These are phyloP conservation scores for Agriopis marginaria DNA, from an alignment of 2,888 invertebrate genomes.

Conservation along the genomic window DNA sequence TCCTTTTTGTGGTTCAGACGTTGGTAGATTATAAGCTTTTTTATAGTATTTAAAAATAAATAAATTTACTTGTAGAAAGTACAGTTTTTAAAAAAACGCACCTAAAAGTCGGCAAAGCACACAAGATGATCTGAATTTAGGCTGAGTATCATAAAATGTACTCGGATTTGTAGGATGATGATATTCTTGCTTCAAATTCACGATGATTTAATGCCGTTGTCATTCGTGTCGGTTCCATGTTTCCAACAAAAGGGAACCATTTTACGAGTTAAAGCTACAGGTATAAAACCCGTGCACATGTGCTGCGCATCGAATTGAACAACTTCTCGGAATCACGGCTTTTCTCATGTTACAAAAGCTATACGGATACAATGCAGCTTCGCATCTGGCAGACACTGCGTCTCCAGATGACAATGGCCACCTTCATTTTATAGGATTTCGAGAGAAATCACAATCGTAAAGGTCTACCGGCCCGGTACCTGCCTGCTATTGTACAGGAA, in stretches of 20 bases:
- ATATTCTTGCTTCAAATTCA: background rate
- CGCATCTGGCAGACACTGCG: conserved; percentile 79
- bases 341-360: conserved; percentile 55
- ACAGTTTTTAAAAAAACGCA: too few relatives aligned
- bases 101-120: too few relatives aligned
- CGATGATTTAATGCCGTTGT: background rate
- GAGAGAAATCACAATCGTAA: conserved; percentile 48
- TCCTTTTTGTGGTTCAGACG: too few relatives aligned
- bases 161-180: background rate
- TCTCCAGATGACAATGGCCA: conserved; percentile 63
- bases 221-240: conserved; percentile 14
- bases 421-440: conserved; percentile 45
- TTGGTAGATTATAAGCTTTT: too few relatives aligned
- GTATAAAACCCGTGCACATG: conserved; percentile 69
- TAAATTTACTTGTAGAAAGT: too few relatives aligned
- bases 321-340: conserved; percentile 65
- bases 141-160: background rate
- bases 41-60: too few relatives aligned
- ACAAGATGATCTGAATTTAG: too few relatives aligned
- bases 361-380: conserved; percentile 60
- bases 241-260: conserved; percentile 51
- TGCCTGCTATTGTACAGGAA: conserved; percentile 48
- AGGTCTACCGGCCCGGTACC: conserved; percentile 65
- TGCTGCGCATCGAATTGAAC: conserved; percentile 66
- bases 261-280: conserved; percentile 52